These are phyloP conservation scores for Phalacrocorax aristotelis DNA, from an alignment of 2,113 vertebrate species.

Conservation along the genomic window DNA sequence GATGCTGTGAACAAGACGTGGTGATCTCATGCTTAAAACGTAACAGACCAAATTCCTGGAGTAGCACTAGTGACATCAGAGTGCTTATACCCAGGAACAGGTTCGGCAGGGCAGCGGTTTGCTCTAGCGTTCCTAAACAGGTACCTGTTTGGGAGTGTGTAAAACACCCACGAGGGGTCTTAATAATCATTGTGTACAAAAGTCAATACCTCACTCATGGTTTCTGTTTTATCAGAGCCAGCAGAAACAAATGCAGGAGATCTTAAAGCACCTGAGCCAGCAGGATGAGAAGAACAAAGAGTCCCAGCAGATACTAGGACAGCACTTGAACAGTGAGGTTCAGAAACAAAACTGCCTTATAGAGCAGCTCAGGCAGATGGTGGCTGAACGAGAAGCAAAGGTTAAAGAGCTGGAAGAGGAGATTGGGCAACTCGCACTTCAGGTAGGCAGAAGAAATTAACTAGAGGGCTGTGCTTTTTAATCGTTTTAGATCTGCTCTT, in stretches of 20 bases:
- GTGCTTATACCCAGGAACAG: neutral
- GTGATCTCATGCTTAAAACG: neutral
- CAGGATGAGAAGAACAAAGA: conserved; percentile 65
- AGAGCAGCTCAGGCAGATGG: conserved; percentile 73
- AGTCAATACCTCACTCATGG: neutral
- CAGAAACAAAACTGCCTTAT: conserved; percentile 71
- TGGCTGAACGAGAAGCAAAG: conserved; percentile 79
- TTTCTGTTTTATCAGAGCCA: conserved; percentile 76
- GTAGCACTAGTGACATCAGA: neutral
- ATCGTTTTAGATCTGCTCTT: neutral
- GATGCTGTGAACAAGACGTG: neutral
- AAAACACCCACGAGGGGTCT: neutral
- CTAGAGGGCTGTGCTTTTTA: neutral
- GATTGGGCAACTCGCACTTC: conserved; percentile 64
- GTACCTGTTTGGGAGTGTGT: neutral
- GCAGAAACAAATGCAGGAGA: conserved; percentile 85
- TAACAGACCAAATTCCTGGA: neutral
- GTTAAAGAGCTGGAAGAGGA: conserved; percentile 79
- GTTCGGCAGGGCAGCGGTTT: neutral
- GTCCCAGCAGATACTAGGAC: conserved; percentile 33
- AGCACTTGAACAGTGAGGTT: conserved; percentile 59
- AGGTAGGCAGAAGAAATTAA: conserved; percentile 65
- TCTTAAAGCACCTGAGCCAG: conserved; percentile 75
- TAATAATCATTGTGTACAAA: neutral
- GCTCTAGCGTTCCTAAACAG: neutral